Percentiles rank a stretch among this genome's conserved stretches.
These are phyloP conservation scores for Arion vulgaris DNA, from an alignment of 1,140 invertebrate genomes.

Conservation along the genomic window DNA sequence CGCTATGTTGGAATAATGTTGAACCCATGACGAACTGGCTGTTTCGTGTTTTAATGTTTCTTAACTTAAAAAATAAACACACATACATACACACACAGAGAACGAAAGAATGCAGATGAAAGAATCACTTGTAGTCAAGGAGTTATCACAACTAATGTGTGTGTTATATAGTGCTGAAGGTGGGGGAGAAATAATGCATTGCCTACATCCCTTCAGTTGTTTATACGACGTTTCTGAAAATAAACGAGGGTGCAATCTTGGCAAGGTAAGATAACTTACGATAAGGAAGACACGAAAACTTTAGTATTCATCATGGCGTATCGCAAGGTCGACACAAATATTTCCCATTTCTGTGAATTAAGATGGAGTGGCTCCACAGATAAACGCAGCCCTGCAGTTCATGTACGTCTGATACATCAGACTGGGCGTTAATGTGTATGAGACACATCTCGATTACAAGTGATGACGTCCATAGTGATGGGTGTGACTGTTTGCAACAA, in stretches of 20 bases:
- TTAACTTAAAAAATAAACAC: too few relatives aligned
- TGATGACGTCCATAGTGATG: neutral
- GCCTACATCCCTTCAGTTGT: too few relatives aligned
- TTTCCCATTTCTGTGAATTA: constrained; percentile 6
- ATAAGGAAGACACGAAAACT: neutral
- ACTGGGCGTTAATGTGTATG: neutral
- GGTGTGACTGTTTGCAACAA: neutral
- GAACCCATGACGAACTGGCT: too few relatives aligned
- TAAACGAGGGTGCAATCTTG: neutral
- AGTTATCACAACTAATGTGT: too few relatives aligned
- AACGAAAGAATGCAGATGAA: too few relatives aligned
- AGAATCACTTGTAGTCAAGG: too few relatives aligned
- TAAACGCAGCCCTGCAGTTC: neutral
- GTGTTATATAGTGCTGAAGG: too few relatives aligned
- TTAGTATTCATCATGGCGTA: neutral
- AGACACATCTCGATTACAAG: neutral
- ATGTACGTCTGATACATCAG: neutral
- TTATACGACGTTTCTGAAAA: neutral
- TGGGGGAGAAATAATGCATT: too few relatives aligned
- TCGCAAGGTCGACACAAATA: neutral
- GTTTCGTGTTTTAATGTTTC: too few relatives aligned
- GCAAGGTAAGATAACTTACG: neutral
- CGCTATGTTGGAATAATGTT: too few relatives aligned
- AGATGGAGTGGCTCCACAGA: neutral
- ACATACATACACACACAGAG: too few relatives aligned